A percentile compares a stretch with the other conserved stretches of the same genome.
Evolutionary conservation across 2,797 vertebrate species (phyloP).

Genomic region (Gallinago stenura): DNA sequence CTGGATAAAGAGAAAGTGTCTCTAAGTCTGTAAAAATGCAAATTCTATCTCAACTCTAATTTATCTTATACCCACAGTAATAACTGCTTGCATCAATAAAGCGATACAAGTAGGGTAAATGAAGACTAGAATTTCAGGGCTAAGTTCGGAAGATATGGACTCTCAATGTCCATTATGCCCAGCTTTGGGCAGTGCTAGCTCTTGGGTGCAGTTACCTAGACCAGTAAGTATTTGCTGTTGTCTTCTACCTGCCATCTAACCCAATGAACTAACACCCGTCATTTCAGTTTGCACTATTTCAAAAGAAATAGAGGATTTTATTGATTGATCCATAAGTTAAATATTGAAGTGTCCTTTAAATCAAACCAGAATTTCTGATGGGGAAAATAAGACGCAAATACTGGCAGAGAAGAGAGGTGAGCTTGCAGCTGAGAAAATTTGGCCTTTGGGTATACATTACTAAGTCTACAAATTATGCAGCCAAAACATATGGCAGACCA

Average conservation of each 20-base stretch:
- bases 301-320: conserved; percentile 8
- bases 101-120: background rate
- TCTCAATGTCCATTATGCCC: background rate
- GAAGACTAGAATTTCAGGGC: background rate
- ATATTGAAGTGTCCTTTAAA: conserved; percentile 55
- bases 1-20: background rate
- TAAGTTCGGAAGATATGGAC: background rate
- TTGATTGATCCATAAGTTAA: conserved; percentile 4
- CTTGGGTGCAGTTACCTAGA: background rate
- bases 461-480: conserved; percentile 31
- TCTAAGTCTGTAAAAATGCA: background rate
- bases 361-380: conserved; percentile 28
- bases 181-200: background rate
- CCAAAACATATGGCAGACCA: conserved; percentile 25
- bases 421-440: conserved; percentile 56
- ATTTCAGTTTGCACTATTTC: conserved; percentile 3
- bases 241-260: background rate
- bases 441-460: conserved; percentile 45
- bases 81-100: background rate
- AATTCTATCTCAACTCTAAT: background rate
- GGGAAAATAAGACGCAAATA: conserved; percentile 61
- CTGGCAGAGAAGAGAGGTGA: conserved; percentile 35
- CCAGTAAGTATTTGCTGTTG: background rate
- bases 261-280: background rate
- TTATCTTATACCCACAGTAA: background rate